Base-by-base conservation (phyloP, 2,888 invertebrate species). In the Clitarchus hookeri region DNA sequence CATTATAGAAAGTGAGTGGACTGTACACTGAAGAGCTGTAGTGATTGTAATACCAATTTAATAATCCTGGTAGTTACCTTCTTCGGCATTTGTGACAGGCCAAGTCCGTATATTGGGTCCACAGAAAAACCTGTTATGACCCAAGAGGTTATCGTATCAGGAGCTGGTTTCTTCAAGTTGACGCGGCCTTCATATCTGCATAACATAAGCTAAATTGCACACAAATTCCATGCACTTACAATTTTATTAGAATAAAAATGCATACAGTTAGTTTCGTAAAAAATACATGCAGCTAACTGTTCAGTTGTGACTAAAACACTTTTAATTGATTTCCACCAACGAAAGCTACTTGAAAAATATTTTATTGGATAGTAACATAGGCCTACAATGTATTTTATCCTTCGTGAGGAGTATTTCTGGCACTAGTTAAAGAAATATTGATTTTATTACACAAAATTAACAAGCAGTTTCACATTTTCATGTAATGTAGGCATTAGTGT, bases 81-180 rank as follows among this genome's bases (percentile, higher is more conserved):
- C 88, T 94, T 93, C 0, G 94, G 93, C 0, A 93, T 92, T 44
- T 95, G 94, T 0, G 95, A 94, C 1, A 98, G 92, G 8, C 97
- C 97, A 78, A 98, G 92, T 16, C 98, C 98, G 88, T 94, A 93
- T 0, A 95, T 92, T 0, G 95, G 94, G 91, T 96, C 96, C 87
- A 98, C 91, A 8, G 97, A 96, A 90, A 98, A 97, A 8, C 96
- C 97, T 54, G 95, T 95, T 23, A 97, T 92, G 0, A 96, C 93
- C 97, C 97, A 98, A 0, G 97, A 96, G 11, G 96, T 97, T 89
- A 97, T 95, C 0, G 96, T 95, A 89, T 96, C 96, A 0, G 97
- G 98, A n/a, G 96, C 94, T 84, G 89, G 93, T 93, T 65, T 95
- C 94, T 88, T 94, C 94, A 90, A 44, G 16, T 89, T 88, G 12